phyloP scores from a whole-genome alignment of 2,113 vertebrate genomes.

The Nothobranchius furzeri region DNA sequence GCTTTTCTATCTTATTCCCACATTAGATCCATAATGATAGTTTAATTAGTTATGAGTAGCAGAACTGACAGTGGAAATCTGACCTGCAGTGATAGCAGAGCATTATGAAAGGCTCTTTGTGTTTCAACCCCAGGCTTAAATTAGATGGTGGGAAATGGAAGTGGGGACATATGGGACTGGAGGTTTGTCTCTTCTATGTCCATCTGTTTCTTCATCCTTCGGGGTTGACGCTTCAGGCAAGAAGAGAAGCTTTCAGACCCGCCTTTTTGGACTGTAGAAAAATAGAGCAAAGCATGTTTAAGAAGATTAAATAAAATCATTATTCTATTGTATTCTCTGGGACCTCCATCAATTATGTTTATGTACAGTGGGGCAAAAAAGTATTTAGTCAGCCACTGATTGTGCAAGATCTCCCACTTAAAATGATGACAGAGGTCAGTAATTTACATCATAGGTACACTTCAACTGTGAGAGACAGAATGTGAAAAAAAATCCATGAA shows the following conservation, averaged over 20 bases:
- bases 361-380: no score
- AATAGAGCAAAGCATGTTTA: neutral
- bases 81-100: slow-evolving; percentile 19
- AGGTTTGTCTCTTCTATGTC: slow-evolving; percentile 60
- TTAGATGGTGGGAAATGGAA: slow-evolving; percentile 58
- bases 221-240: slow-evolving; percentile 51
- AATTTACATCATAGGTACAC: no score
- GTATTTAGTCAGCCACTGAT: no score
- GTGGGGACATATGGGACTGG: slow-evolving; percentile 75
- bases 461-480: no score
- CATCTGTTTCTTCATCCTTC: slow-evolving; percentile 71
- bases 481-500: no score
- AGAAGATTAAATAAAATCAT: slow-evolving; percentile 2
- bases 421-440: no score
- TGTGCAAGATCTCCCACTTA: no score
- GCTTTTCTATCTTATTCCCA: neutral
- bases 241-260: slow-evolving; percentile 28
- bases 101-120: slow-evolving; percentile 55
- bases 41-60: neutral
- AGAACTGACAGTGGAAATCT: slow-evolving; percentile 3
- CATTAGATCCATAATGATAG: slow-evolving; percentile 8
- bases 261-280: slow-evolving; percentile 8
- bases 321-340: no score
- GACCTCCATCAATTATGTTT: no score
- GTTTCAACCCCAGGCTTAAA: slow-evolving; percentile 46